Base-by-base conservation (phyloP, 2,888 invertebrate species). In the Thereva unica region DNA sequence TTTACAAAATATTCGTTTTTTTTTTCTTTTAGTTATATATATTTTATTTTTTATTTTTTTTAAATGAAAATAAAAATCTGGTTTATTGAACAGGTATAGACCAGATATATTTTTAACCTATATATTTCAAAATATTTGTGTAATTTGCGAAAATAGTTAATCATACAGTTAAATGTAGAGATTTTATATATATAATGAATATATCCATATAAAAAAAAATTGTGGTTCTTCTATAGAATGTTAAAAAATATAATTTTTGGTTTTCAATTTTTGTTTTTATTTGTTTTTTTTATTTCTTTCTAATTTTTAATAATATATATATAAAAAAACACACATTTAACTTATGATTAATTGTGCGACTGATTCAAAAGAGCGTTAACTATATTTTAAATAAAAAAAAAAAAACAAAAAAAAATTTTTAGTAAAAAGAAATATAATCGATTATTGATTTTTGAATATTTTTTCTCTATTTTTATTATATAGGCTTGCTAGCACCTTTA, bases 401-500 rank as follows among this genome's bases (percentile, higher is more conserved):
- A 23, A 23, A 53, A 53, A 40, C 52, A 64, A 34, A 55, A 61
- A 49, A 57, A 45, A n/a, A n/a, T n/a, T 68, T 67, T 66, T 68
- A 45, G 12, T 59, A 23, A 35, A 10, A 34, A 41, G 23, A n/a
- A 40, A n/a, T 40, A 10, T 23, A 23, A 23, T 57, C 50, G 50
- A 42, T 66, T 66, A 52, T 66, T 67, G 38, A 40, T 52, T 71
- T 69, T 71, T 57, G 49, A 59, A 68, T 65, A 63, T 67, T 41
- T 67, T 53, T 68, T 57, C 67, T 59, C 49, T 59, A 61, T 70
- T 47, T 67, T 45, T 45, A 12, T 2, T n/a, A 55, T 38, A 12
- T 67, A 80, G 81, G 81, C 67, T 72, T 81, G 67, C 69, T 81
- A 71, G 74, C 74, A 54, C 81, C 78, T 42, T 72, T 81, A 68